Conservation (phyloP, 2,888 invertebrate species). For the Anarsia innoxiella region DNA sequence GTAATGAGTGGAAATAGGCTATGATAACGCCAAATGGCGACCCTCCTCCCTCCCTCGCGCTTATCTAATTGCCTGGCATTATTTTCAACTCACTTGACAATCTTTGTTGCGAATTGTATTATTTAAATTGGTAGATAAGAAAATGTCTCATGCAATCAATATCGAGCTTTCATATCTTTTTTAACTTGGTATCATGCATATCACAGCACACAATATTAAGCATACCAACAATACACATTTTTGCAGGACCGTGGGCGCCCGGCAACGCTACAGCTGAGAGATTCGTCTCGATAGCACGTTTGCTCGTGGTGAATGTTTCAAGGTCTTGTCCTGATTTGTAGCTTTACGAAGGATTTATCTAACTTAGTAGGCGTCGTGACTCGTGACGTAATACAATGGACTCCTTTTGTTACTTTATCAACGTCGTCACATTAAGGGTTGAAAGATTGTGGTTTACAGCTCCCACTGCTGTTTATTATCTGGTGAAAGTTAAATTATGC, state of each 20-base stretch:
- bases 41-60: no score
- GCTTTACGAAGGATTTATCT: conserved; percentile 65
- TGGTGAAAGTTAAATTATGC: conserved; percentile 22
- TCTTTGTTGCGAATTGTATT: no score
- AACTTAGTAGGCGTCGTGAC: conserved; percentile 61
- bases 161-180: background rate
- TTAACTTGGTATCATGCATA: conserved; percentile 2
- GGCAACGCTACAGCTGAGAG: conserved; percentile 46
- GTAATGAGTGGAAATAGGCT: conserved; percentile 13
- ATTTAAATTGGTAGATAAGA: no score
- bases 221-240: conserved; percentile 29
- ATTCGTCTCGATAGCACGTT: conserved; percentile 67
- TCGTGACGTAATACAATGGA: background rate
- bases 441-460: no score
- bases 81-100: no score
- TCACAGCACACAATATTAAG: conserved; percentile 1
- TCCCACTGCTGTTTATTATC: conserved; percentile 12
- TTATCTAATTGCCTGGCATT: no score
- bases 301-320: conserved; percentile 68
- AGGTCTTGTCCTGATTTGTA: conserved; percentile 67
- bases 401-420: no score
- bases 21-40: no score
- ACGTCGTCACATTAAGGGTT: no score
- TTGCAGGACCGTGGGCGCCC: conserved; percentile 56
- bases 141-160: background rate